A percentile compares a stretch with the other conserved stretches of the same genome.
Conservation (phyloP, 2,797 vertebrate genomes). For the Lacerta agilis region DNA sequence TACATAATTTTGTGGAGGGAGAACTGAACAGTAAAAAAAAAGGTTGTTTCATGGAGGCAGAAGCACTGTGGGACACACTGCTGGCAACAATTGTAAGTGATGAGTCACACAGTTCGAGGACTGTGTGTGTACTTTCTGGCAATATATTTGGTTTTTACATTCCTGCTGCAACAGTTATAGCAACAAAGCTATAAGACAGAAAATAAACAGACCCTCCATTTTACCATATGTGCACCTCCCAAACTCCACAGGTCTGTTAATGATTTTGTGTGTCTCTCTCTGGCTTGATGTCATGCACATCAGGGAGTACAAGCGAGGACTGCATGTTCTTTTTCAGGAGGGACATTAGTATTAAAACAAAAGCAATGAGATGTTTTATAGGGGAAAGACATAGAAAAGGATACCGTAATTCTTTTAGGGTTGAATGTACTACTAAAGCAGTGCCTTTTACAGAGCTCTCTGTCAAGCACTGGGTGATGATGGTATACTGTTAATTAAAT, state of each 20-base stretch:
- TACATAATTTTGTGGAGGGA: conserved; percentile 23
- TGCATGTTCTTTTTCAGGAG: conserved; percentile 51
- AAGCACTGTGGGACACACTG: conserved; percentile 26
- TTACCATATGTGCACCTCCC: conserved; percentile 48
- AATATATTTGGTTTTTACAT: conserved; percentile 45
- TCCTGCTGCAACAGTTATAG: conserved; percentile 45
- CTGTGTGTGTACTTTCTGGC: conserved; percentile 17
- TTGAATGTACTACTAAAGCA: conserved; percentile 52
- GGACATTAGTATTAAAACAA: conserved; percentile 45
- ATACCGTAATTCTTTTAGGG: conserved; percentile 41
- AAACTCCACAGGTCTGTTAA: conserved; percentile 31
- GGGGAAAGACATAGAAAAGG: conserved; percentile 35
- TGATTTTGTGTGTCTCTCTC: conserved; percentile 53
- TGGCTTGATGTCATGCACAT: conserved; percentile 53
- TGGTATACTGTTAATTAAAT: conserved; percentile 50
- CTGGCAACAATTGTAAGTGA: conserved; percentile 46
- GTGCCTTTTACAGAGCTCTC: conserved; percentile 37
- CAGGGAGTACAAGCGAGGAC: conserved; percentile 48
- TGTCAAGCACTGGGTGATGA: conserved; percentile 50
- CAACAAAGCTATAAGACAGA: conserved; percentile 50
- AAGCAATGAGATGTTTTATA: conserved; percentile 37
- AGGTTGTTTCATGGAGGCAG: conserved; percentile 33
- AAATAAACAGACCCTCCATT: not conserved
- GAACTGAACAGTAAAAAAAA: conserved; percentile 40
- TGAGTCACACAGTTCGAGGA: conserved; percentile 43